Evolutionary conservation across 2,888 invertebrate genomes (phyloP), one percentile per base, ranked within the genome.

Genomic region (Aporophyla nigra): DNA sequence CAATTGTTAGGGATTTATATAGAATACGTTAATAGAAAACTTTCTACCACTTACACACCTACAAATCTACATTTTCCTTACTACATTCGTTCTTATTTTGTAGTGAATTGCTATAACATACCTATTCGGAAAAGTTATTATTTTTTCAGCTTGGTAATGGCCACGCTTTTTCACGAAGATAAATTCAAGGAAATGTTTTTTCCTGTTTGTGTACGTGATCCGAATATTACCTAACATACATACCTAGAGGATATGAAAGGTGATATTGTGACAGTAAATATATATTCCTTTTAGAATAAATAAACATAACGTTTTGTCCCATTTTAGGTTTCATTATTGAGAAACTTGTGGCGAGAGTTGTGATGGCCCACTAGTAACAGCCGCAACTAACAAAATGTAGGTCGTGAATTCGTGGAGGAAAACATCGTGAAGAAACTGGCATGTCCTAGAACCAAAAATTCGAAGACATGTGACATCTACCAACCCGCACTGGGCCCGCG

Each of bases 161-260:
- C 70, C 58, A 78, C 63, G 68, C 70, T 68, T 81, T 83, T 86
- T 85, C 65, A 51, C 51, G 62, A 71, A 83, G 84, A 86, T 86
- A 85, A 80, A 85, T 80, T 85, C 71, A 71, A 59, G 78, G 84
- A 82, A 85, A 86, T 80, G 80, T 82, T 85, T 84, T 87, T 87
- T 87, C 87, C 86, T 87, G 86, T 87, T 87, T 86, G 65, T 59
- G 81, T 75, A 80, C 84, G 87, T 84, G 86, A 72, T 67, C 27
- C 53, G 81, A 87, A 81, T 84, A 43, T 78, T 43, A n/a, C 14
- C 7, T 51, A 19, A 59, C 40, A 46, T 40, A 74, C 49, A 6
- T 76, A 71, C 1, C 12, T 63, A 46, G 33, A 46, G 24, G 51
- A 0, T 43, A 71, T 80, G 62, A 14, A 72, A 74, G 9, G 77